phyloP scores from a whole-genome alignment of 37 sponge, comb jelly and placozoan genomes.

The Agelas oroides region DNA sequence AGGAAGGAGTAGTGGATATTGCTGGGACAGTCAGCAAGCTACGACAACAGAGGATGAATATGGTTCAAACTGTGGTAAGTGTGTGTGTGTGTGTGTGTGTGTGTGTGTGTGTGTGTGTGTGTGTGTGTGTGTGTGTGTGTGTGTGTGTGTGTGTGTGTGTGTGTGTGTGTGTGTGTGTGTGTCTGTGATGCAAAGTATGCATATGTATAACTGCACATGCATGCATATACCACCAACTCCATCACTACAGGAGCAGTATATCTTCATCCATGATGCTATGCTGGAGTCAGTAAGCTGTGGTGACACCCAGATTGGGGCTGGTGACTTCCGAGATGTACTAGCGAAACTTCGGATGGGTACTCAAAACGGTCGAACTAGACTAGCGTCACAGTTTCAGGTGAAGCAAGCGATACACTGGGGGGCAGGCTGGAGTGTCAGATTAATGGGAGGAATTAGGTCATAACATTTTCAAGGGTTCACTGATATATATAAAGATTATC shows the following conservation, averaged over 20 bases:
- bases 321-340: constrained; percentile 28
- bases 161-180: no score
- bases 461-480: no score
- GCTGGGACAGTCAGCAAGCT: constrained; percentile 29
- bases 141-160: constrained; percentile 16
- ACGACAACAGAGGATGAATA: constrained; percentile 62
- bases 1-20: constrained; percentile 64
- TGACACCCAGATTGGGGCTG: constrained; percentile 56
- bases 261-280: constrained; percentile 75
- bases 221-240: no score
- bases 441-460: no score
- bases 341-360: constrained; percentile 32
- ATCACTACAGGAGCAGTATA: constrained; percentile 68
- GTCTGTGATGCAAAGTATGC: no score
- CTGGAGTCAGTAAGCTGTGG: constrained; percentile 65
- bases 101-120: no score
- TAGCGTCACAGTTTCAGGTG: constrained; percentile 64
- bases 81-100: no score
- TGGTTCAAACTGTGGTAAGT: constrained; percentile 64
- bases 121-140: no score
- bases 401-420: no score
- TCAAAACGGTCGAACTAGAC: constrained; percentile 39
- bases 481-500: no score
- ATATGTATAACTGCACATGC: no score
- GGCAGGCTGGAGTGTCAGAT: no score